These are phyloP conservation scores for Gambusia holbrooki DNA, from an alignment of 2,113 vertebrate species.

Conservation along the genomic window DNA sequence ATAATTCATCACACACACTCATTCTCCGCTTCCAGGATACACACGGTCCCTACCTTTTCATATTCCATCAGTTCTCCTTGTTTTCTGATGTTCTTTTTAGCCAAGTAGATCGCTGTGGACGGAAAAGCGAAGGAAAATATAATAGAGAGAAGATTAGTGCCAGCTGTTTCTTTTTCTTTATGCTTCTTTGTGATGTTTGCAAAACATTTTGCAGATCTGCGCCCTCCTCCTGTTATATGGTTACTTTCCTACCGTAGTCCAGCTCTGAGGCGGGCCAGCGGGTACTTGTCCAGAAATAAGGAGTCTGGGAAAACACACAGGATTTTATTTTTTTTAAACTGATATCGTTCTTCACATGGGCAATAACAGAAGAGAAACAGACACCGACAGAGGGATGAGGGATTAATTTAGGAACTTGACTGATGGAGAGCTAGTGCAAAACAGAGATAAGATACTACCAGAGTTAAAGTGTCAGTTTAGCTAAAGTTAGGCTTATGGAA, in stretches of 20 bases:
- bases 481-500: neutral
- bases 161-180: too few species aligned
- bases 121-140: neutral
- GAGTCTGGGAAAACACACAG: constrained; percentile 78
- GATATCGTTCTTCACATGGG: constrained; percentile 81
- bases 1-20: constrained; percentile 30
- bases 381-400: constrained; percentile 30
- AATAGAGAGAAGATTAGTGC: neutral
- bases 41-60: constrained; percentile 85
- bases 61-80: constrained; percentile 89
- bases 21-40: neutral
- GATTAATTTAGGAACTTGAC: constrained; percentile 29
- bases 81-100: constrained; percentile 94
- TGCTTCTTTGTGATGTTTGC: neutral
- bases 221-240: too few species aligned
- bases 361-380: constrained; percentile 7
- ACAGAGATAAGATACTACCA: neutral
- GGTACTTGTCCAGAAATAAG: constrained; percentile 92
- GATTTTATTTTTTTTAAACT: neutral
- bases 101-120: constrained; percentile 88
- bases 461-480: neutral
- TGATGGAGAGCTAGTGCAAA: constrained; percentile 69
- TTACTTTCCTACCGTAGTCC: constrained; percentile 85
- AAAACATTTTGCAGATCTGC: neutral
- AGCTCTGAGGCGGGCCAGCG: constrained; percentile 90